Evolutionary conservation across 2,797 vertebrate species (phyloP).

Genomic region (Glossophaga mutica): DNA sequence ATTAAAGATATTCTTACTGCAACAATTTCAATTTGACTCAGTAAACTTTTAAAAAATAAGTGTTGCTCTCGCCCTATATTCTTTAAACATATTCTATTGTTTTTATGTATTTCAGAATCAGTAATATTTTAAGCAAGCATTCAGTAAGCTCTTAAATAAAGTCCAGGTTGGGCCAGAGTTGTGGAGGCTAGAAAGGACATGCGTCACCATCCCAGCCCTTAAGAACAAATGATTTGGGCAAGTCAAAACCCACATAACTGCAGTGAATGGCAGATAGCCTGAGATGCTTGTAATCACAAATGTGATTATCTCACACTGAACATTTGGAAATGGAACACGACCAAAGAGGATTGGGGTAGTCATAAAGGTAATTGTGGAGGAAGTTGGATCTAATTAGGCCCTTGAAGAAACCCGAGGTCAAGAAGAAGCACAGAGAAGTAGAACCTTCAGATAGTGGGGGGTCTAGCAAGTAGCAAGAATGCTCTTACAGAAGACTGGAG

Average conservation of each 20-base stretch:
- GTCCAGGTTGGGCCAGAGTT: background rate
- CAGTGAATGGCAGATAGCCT: background rate
- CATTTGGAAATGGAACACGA: background rate
- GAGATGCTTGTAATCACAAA: background rate
- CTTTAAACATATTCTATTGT: background rate
- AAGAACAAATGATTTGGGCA: background rate
- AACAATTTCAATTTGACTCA: background rate
- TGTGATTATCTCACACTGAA: background rate
- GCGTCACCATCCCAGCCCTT: background rate
- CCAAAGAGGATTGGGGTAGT: background rate
- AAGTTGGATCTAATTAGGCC: background rate
- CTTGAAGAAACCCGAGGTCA: background rate
- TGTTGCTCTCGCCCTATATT: background rate
- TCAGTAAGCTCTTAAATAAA: background rate
- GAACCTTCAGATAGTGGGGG: background rate
- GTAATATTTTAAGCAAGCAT: background rate
- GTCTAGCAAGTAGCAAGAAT: background rate
- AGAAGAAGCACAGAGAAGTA: background rate
- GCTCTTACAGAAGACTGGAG: background rate
- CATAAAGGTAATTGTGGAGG: background rate
- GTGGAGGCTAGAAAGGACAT: background rate
- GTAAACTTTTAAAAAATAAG: conserved; percentile 30
- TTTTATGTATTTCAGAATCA: conserved; percentile 21
- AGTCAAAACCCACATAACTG: background rate
- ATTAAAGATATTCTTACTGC: background rate